Conservation (phyloP, 1,140 invertebrate genomes). For the Philopotamus ludificatus region DNA sequence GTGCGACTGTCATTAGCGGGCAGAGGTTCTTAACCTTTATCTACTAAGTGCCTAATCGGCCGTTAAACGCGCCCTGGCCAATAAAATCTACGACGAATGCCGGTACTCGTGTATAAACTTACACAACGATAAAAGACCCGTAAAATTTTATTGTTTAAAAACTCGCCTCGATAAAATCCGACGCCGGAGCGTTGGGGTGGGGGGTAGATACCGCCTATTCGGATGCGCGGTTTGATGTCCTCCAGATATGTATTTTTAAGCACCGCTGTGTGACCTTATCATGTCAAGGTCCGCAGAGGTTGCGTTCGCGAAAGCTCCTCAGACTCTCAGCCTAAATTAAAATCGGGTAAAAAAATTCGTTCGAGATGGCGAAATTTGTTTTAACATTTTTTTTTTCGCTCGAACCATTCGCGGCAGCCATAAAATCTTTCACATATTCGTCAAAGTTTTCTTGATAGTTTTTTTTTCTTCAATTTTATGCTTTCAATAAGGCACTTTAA, state of each 20-base stretch:
- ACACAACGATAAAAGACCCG: slow-evolving; percentile 26
- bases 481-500: too few relatives aligned
- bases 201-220: too few relatives aligned
- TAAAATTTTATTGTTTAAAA: slow-evolving; percentile 31
- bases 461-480: too few relatives aligned
- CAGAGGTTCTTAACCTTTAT: slow-evolving; percentile 26
- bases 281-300: not conserved
- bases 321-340: too few relatives aligned
- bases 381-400: too few relatives aligned
- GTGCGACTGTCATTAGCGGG: slow-evolving; percentile 17
- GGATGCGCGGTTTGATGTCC: too few relatives aligned
- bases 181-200: too few relatives aligned
- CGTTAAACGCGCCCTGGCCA: slow-evolving; percentile 26
- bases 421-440: too few relatives aligned
- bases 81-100: slow-evolving; percentile 26
- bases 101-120: slow-evolving; percentile 20
- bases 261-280: slow-evolving; percentile 3
- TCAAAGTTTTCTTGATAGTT: too few relatives aligned
- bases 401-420: too few relatives aligned
- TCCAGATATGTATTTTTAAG: not conserved
- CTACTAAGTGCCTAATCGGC: slow-evolving; percentile 22
- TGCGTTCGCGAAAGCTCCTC: too few relatives aligned
- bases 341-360: slow-evolving; percentile 1
- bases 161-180: slow-evolving; percentile 15
- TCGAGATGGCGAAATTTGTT: not conserved